Percentiles rank a stretch among this genome's conserved stretches.
Evolutionary conservation across 2,113 vertebrate genomes (phyloP).

Genomic region (Ammospiza caudacuta): DNA sequence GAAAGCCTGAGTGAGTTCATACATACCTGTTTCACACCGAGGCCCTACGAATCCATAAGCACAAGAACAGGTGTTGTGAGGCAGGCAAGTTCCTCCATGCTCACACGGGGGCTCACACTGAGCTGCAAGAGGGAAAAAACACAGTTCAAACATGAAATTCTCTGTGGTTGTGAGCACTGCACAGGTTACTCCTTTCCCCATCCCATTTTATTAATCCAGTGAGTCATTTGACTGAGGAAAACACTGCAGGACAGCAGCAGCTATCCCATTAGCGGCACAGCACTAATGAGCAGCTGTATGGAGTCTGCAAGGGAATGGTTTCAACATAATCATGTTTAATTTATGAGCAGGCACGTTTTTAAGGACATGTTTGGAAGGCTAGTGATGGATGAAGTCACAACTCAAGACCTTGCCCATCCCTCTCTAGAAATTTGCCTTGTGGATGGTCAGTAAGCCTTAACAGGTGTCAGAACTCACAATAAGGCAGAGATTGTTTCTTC

Average conservation of each 20-base stretch:
- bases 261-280: neutral
- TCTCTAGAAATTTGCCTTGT: neutral
- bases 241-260: neutral
- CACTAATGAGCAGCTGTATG: neutral
- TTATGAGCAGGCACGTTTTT: neutral
- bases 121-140: constrained; percentile 48
- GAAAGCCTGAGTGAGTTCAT: neutral
- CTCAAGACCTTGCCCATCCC: neutral
- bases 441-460: neutral
- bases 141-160: neutral
- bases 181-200: neutral
- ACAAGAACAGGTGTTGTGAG: constrained; percentile 86
- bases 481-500: neutral
- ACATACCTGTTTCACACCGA: constrained; percentile 81
- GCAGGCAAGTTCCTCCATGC: constrained; percentile 83
- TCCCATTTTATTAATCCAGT: neutral
- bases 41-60: constrained; percentile 89
- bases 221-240: neutral
- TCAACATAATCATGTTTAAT: neutral
- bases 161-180: neutral
- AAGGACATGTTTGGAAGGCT: neutral
- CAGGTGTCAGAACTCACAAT: neutral
- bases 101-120: constrained; percentile 82
- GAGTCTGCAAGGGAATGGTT: neutral
- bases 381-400: neutral